Conservation (phyloP, 2,888 invertebrate genomes). For the Hermaeophaga mercurialis region DNA sequence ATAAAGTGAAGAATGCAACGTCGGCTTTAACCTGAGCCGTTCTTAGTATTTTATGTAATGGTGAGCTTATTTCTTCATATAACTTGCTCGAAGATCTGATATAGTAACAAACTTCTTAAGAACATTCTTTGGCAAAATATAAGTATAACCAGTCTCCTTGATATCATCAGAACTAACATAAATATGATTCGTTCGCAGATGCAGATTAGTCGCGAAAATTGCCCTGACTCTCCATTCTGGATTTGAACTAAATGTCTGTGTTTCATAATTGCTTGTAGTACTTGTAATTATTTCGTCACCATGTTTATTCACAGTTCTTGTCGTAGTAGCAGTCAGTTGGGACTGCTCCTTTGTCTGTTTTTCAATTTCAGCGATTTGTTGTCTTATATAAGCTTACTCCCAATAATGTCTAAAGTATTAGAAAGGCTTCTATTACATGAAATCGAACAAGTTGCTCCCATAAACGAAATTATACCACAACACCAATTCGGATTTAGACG, state of each 20-base stretch:
- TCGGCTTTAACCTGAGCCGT: too few species aligned
- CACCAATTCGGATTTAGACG: too few species aligned
- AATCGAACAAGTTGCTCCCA: too few species aligned
- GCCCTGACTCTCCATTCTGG: constrained; percentile 99
- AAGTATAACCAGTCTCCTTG: constrained; percentile 98
- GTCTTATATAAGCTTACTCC: too few species aligned
- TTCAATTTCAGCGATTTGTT: constrained; percentile 99
- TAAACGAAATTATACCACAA: too few species aligned
- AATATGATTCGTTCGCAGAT: constrained; percentile 97
- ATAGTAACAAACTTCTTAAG: constrained; percentile 99
- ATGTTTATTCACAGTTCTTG: constrained; percentile 97
- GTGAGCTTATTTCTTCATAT: constrained; percentile 29
- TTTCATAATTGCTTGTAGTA: constrained; percentile 98
- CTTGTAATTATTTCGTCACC: constrained; percentile 99
- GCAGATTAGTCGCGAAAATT: constrained; percentile 96
- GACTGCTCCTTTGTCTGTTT: constrained; percentile 99
- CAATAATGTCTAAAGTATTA: too few species aligned
- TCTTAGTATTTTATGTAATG: too few species aligned
- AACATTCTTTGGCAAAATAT: constrained; percentile 92
- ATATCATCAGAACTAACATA: constrained; percentile 99
- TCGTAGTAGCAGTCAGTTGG: constrained; percentile 97
- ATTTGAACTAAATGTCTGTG: constrained; percentile 96
- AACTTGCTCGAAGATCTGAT: constrained; percentile 92
- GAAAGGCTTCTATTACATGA: too few species aligned
- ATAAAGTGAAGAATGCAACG: too few species aligned